These are phyloP conservation scores for Synchiropus splendidus DNA, from an alignment of 2,113 vertebrate genomes.

Conservation along the genomic window DNA sequence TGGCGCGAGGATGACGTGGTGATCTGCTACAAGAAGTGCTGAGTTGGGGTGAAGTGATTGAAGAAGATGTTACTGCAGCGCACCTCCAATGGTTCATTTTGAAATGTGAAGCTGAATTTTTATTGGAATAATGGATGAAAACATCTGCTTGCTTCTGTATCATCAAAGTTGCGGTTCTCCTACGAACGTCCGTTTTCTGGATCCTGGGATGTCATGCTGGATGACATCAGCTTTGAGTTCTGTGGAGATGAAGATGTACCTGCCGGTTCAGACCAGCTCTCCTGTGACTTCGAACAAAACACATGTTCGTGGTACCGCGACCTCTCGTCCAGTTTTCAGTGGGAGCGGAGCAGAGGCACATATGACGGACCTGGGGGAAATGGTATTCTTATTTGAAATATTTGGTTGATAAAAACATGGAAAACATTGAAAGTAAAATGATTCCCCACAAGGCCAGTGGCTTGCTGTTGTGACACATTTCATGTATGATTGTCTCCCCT, in stretches of 20 bases:
- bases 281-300: conserved; percentile 63
- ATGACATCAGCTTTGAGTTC: conserved; percentile 54
- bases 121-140: too few species aligned
- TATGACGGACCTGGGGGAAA: conserved; percentile 16
- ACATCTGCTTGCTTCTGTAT: too few species aligned
- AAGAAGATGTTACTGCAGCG: too few species aligned
- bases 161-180: conserved; percentile 50
- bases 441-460: too few species aligned
- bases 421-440: too few species aligned
- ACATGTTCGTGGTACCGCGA: conserved; percentile 64
- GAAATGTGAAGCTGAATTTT: too few species aligned
- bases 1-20: too few species aligned
- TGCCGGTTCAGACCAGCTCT: conserved; percentile 45
- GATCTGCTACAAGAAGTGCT: too few species aligned
- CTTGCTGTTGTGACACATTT: too few species aligned
- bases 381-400: conserved; percentile 38
- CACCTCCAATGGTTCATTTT: too few species aligned
- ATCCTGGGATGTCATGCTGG: conserved; percentile 46
- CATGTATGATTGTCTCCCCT: background rate
- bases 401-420: too few species aligned
- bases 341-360: conserved; percentile 21
- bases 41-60: too few species aligned
- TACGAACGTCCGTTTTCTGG: accelerated
- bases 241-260: conserved; percentile 57
- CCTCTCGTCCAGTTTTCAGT: conserved; percentile 38